Conservation (phyloP, 37 sponge, comb jelly and placozoan genomes). For the Beroe ovata region DNA sequence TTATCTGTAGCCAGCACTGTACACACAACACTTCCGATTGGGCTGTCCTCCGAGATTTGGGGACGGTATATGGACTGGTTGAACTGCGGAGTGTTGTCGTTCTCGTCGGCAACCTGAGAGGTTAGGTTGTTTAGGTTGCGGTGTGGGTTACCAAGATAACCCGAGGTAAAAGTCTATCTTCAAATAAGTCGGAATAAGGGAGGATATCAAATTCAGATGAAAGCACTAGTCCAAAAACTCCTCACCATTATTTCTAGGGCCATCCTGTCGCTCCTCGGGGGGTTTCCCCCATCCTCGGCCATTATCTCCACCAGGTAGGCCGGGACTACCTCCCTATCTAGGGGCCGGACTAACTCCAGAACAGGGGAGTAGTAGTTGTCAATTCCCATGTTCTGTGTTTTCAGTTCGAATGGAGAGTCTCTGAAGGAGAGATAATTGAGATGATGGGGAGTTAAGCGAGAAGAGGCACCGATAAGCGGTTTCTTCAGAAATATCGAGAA, state of each 20-base stretch:
- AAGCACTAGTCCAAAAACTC: background rate
- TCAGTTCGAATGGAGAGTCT: conserved; percentile 22
- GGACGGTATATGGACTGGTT: conserved; percentile 50
- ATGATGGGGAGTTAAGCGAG: no score
- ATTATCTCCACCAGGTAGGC: background rate
- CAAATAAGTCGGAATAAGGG: no score
- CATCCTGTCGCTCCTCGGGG: background rate
- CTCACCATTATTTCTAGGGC: conserved; percentile 53
- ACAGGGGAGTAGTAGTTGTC: conserved; percentile 33
- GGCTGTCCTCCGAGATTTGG: conserved; percentile 11
- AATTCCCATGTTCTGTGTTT: conserved; percentile 29
- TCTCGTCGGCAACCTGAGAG: conserved; percentile 25
- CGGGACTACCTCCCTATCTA: background rate
- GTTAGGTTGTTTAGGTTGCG: background rate
- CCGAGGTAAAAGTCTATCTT: no score
- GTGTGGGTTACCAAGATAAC: background rate
- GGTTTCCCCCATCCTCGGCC: conserved; percentile 15
- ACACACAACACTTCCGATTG: conserved; percentile 31
- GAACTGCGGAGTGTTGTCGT: conserved; percentile 61
- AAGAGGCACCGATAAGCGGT: no score
- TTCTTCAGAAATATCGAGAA: no score
- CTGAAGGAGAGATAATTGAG: background rate
- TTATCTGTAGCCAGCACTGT: conserved; percentile 42
- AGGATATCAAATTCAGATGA: no score
- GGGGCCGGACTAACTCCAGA: conserved; percentile 6